Percentiles rank a stretch among this genome's conserved stretches.
Conservation (phyloP, 2,888 invertebrate genomes). For the Campoplex capitator region DNA sequence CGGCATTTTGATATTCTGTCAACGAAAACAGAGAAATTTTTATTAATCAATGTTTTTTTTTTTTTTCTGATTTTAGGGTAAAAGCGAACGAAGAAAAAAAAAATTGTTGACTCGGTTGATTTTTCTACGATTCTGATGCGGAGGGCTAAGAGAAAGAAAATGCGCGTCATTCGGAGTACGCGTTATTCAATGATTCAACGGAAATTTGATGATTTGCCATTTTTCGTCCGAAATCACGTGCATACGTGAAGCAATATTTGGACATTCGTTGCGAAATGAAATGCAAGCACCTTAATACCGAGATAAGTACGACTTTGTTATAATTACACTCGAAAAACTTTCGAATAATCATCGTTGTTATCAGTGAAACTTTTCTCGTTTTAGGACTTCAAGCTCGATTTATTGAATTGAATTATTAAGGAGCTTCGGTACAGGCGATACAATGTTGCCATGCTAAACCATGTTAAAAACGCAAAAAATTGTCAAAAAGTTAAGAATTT, state of each 20-base stretch:
- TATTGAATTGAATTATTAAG: background rate
- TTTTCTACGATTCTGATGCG: background rate
- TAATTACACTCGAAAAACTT: background rate
- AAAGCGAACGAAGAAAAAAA: background rate
- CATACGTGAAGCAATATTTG: background rate
- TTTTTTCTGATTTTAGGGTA: background rate
- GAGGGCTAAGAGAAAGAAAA: background rate
- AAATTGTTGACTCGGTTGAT: background rate
- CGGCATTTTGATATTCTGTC: constrained; percentile 75
- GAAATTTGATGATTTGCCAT: constrained; percentile 6
- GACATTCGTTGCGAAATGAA: background rate
- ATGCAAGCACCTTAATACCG: background rate
- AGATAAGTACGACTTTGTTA: background rate
- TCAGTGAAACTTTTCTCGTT: background rate
- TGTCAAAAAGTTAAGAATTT: no score
- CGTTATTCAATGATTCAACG: background rate
- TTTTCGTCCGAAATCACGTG: background rate
- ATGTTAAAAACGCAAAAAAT: no score
- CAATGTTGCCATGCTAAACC: no score
- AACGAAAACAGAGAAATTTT: background rate
- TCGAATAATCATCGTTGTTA: background rate
- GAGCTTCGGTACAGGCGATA: no score
- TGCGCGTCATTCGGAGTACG: background rate
- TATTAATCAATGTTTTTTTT: background rate
- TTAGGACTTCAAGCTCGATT: background rate